These are phyloP conservation scores for Phataginus tricuspis DNA, from an alignment of 2,797 vertebrate genomes.

Conservation along the genomic window DNA sequence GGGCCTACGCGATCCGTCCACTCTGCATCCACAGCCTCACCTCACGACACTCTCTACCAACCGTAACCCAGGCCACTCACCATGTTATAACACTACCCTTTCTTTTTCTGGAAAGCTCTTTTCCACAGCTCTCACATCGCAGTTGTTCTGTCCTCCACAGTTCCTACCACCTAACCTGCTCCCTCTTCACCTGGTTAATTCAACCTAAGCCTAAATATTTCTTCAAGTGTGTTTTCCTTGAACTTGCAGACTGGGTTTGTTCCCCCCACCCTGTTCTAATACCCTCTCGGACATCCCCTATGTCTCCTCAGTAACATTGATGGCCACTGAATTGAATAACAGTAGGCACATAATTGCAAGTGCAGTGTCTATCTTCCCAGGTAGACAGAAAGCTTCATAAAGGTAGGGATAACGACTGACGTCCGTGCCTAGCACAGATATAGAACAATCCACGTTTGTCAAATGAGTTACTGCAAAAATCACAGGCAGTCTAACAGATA, in stretches of 20 bases:
- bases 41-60: neutral
- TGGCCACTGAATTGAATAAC: neutral
- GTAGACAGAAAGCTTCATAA: neutral
- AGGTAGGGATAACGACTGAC: neutral
- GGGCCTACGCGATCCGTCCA: neutral
- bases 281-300: neutral
- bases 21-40: neutral
- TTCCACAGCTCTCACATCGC: neutral
- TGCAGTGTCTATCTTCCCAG: neutral
- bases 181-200: neutral
- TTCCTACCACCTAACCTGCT: neutral
- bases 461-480: neutral
- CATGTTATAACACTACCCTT: neutral
- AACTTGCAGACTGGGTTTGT: neutral
- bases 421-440: neutral
- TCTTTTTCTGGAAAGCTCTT: slow-evolving; percentile 7
- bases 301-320: neutral
- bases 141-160: neutral
- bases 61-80: neutral
- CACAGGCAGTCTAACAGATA: neutral
- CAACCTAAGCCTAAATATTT: neutral
- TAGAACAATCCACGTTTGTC: neutral
- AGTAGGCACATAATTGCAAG: neutral
- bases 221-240: neutral
- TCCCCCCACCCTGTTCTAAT: neutral